Conservation (phyloP, 1,140 invertebrate species). For the Pseudomyrmex sp. region DNA sequence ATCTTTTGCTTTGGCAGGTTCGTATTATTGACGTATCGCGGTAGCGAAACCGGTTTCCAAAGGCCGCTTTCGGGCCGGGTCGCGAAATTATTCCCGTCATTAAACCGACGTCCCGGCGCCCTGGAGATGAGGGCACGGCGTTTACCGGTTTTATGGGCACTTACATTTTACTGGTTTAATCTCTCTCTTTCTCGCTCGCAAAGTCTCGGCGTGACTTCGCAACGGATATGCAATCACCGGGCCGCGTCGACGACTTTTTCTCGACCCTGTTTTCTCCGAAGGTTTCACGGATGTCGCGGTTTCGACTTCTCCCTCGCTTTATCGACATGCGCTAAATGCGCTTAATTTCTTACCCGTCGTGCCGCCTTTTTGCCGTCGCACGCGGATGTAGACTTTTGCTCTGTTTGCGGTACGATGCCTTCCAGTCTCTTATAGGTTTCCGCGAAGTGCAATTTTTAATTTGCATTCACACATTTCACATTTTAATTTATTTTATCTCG, state of each 20-base stretch:
- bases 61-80: constrained; percentile 52
- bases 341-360: constrained; percentile 35
- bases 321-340: constrained; percentile 28
- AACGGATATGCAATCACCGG: constrained; percentile 19
- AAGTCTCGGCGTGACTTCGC: not conserved
- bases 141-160: constrained; percentile 75
- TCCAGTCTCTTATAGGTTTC: too few species aligned
- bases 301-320: not conserved
- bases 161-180: constrained; percentile 77
- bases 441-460: too few species aligned
- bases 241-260: constrained; percentile 12
- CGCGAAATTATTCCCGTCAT: constrained; percentile 76
- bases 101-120: constrained; percentile 73
- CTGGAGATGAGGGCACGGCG: constrained; percentile 71
- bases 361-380: constrained; percentile 5
- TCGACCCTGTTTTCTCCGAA: constrained; percentile 5
- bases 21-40: constrained; percentile 73
- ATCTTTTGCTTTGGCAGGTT: constrained; percentile 17
- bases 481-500: too few species aligned
- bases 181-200: constrained; percentile 53
- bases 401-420: not conserved
- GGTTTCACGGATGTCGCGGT: constrained; percentile 30
- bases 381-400: constrained; percentile 21
- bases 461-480: too few species aligned
- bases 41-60: constrained; percentile 71